These are phyloP conservation scores for Campopleginae sp. DNA, from an alignment of 2,888 invertebrate genomes.

Conservation along the genomic window DNA sequence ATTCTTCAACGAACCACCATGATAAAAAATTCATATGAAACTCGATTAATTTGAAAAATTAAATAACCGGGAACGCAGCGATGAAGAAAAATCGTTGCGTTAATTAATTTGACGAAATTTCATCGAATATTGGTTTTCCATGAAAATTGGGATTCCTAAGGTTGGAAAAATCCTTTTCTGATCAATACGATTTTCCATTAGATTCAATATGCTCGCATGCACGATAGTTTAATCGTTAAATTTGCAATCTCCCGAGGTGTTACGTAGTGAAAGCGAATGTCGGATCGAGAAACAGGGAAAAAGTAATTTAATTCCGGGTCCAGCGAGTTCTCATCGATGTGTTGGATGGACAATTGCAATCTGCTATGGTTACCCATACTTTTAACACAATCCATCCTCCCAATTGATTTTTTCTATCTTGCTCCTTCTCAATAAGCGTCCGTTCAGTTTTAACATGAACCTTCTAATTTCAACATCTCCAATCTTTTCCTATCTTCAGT, in stretches of 20 bases:
- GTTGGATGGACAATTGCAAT: background rate
- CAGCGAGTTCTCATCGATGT: conserved; percentile 9
- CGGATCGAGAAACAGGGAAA: conserved; percentile 2
- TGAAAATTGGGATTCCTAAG: background rate
- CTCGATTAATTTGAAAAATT: background rate
- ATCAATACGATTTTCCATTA: conserved; percentile 4
- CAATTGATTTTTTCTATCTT: conserved; percentile 1
- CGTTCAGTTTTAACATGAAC: background rate
- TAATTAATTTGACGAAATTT: background rate
- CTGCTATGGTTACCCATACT: conserved; percentile 6
- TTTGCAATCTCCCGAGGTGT: conserved; percentile 58
- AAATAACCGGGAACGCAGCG: background rate
- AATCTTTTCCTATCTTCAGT: background rate
- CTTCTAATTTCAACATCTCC: background rate
- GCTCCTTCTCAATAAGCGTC: conserved; percentile 12
- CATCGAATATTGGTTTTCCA: background rate
- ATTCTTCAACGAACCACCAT: background rate
- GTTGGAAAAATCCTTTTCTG: background rate
- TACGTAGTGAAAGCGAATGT: conserved; percentile 31
- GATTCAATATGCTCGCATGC: conserved; percentile 10
- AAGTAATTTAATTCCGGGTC: conserved; percentile 71
- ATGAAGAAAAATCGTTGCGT: background rate
- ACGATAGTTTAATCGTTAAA: conserved; percentile 17
- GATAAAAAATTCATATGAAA: background rate
- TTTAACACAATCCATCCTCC: background rate